Evolutionary conservation across 37 sponge, comb jelly and placozoan genomes (phyloP).

Genomic region (Mnemiopsis leidyi): DNA sequence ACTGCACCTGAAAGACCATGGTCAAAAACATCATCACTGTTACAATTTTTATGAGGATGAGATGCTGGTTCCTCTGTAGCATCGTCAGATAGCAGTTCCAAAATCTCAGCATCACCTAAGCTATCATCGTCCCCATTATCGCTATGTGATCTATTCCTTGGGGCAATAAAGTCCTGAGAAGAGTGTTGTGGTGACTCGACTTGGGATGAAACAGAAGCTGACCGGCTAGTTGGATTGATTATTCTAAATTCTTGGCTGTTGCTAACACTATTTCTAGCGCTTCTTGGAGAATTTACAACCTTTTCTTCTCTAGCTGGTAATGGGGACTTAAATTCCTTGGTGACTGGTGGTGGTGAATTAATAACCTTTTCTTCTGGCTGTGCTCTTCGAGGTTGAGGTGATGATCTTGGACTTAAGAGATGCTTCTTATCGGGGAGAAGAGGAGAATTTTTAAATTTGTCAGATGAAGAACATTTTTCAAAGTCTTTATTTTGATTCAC

Average conservation of each 20-base stretch:
- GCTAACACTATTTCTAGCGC: not conserved
- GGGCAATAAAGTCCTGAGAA: not conserved
- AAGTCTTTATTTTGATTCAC: conserved; percentile 11
- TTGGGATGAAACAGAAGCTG: conserved; percentile 27
- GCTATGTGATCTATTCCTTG: not conserved
- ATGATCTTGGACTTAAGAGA: not conserved
- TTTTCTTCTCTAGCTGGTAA: not conserved
- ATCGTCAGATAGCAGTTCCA: conserved; percentile 12
- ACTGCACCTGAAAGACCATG: too few species aligned
- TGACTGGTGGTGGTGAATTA: not conserved
- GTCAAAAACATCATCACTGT: not conserved
- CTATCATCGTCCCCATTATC: not conserved
- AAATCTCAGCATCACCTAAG: not conserved
- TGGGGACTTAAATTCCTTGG: not conserved
- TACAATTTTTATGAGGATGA: not conserved
- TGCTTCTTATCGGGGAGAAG: conserved; percentile 3
- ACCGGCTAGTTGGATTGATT: conserved; percentile 35
- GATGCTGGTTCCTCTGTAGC: not conserved
- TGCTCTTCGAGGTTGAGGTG: not conserved
- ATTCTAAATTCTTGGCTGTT: conserved; percentile 45
- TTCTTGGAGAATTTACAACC: not conserved
- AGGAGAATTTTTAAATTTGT: conserved; percentile 21
- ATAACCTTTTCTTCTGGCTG: not conserved
- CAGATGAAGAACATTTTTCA: not conserved
- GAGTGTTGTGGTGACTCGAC: not conserved